These are phyloP conservation scores for Nyctalus aviator DNA, from an alignment of 2,797 vertebrate species.

Conservation along the genomic window DNA sequence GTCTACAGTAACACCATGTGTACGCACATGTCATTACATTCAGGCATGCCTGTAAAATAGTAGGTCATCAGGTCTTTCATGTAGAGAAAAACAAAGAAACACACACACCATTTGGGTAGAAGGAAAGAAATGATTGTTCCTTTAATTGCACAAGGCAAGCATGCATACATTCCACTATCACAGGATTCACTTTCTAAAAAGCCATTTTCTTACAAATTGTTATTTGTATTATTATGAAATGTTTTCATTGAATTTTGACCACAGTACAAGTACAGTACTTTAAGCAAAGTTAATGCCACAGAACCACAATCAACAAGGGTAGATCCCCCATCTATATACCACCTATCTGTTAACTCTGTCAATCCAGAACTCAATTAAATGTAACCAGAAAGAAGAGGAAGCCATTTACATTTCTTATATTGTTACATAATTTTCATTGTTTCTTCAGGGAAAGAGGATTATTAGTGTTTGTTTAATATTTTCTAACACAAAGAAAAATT, in stretches of 20 bases:
- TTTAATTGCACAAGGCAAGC: background rate
- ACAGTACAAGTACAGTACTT: background rate
- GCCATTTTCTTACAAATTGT: background rate
- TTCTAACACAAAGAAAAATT: background rate
- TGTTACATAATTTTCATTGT: background rate
- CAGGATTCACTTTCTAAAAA: background rate
- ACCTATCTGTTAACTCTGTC: background rate
- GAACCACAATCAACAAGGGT: background rate
- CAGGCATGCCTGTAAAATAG: background rate
- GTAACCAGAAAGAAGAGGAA: background rate
- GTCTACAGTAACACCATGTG: too few species aligned
- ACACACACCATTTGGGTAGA: background rate
- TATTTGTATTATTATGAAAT: background rate
- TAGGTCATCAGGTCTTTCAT: background rate
- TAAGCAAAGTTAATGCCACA: background rate
- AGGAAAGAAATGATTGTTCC: background rate
- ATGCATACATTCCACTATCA: background rate
- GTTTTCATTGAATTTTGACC: background rate
- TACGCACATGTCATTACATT: background rate
- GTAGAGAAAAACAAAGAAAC: background rate
- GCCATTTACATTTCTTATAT: background rate
- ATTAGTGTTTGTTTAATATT: background rate
- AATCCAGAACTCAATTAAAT: slow-evolving; percentile 5
- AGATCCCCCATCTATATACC: background rate
- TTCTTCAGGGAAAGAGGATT: background rate